These are phyloP conservation scores for Epizoanthus illoricatus DNA, from an alignment of 92 coral and sea anemone genomes.

Conservation along the genomic window DNA sequence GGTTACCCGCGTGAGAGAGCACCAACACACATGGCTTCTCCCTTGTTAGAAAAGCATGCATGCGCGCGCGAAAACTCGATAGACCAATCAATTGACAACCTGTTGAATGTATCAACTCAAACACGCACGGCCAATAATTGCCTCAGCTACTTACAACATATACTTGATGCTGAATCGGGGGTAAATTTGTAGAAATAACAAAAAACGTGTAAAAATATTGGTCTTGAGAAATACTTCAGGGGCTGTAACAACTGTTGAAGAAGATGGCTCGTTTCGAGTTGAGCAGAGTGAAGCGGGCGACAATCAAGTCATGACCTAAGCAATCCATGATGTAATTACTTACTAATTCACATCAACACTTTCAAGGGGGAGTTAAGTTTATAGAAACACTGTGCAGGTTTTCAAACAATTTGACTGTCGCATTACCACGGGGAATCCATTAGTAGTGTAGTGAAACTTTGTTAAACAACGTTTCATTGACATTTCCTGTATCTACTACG, in stretches of 20 bases:
- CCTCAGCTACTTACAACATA: too few relatives aligned
- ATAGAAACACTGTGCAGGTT: slow-evolving; percentile 2
- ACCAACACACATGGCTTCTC: too few relatives aligned
- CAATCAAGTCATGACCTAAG: slow-evolving; percentile 79
- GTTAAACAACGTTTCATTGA: background rate
- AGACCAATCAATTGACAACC: too few relatives aligned
- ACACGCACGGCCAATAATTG: too few relatives aligned
- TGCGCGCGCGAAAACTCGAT: too few relatives aligned
- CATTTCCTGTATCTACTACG: too few relatives aligned
- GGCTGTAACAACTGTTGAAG: background rate
- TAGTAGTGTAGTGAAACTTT: background rate
- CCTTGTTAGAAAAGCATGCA: too few relatives aligned
- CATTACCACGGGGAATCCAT: slow-evolving; percentile 20
- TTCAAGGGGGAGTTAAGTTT: slow-evolving; percentile 16
- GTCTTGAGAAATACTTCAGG: background rate
- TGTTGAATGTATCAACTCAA: too few relatives aligned
- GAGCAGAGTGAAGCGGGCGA: slow-evolving; percentile 71
- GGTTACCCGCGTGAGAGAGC: too few relatives aligned
- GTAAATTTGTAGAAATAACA: too few relatives aligned
- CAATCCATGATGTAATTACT: slow-evolving; percentile 78
- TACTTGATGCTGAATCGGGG: too few relatives aligned
- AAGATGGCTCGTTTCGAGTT: background rate
- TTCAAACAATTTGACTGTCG: slow-evolving; percentile 34
- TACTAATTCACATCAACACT: slow-evolving; percentile 51
- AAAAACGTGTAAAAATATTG: too few relatives aligned